Conservation (phyloP, 2,113 vertebrate species). For the Choloepus hoffmanni region DNA sequence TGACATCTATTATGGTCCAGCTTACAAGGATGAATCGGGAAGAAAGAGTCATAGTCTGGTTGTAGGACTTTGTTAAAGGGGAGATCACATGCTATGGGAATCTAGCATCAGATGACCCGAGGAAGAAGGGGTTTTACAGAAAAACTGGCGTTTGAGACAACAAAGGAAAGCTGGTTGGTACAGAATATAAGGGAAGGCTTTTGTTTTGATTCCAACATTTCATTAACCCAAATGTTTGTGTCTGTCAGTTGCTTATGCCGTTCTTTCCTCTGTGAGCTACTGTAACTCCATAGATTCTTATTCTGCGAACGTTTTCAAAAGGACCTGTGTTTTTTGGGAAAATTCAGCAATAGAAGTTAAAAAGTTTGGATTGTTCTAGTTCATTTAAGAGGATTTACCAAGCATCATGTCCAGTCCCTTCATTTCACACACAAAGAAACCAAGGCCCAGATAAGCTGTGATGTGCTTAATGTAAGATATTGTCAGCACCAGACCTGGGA, state of each 20-base stretch:
- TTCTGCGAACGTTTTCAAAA: constrained; percentile 21
- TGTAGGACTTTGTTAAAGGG: background rate
- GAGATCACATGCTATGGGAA: background rate
- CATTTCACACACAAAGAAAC: background rate
- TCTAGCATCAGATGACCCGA: background rate
- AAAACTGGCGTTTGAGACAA: background rate
- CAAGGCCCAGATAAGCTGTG: background rate
- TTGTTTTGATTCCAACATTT: background rate
- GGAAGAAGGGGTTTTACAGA: background rate
- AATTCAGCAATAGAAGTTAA: background rate
- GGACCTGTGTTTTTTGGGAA: background rate
- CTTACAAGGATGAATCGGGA: background rate
- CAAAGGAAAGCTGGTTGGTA: background rate
- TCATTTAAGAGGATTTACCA: background rate
- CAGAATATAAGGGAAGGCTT: background rate
- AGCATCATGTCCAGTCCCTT: background rate
- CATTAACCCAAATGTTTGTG: background rate
- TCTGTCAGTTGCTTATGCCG: background rate
- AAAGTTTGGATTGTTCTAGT: background rate
- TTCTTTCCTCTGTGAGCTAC: background rate
- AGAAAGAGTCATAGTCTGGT: background rate
- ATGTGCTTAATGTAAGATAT: background rate
- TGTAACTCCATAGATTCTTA: background rate
- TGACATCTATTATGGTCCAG: background rate
- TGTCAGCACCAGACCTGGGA: background rate